Base-by-base conservation (phyloP, 2,113 vertebrate genomes). In the Gallinago paraguaiae region DNA sequence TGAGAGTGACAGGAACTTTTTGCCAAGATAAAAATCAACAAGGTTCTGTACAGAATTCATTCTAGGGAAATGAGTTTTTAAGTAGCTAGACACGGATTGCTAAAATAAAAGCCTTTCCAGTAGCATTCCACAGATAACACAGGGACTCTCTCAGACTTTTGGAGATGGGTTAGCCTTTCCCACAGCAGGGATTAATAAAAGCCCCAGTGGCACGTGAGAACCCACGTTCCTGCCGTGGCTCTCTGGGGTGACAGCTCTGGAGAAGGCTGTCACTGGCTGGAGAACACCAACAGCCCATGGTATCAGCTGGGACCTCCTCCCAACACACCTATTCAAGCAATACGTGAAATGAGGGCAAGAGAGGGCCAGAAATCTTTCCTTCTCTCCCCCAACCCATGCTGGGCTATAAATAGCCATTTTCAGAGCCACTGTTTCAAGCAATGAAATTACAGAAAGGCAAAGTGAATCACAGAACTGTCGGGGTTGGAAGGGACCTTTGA, bases 201-300 rank as follows among this genome's bases (percentile, higher is more conserved):
- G 12, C 23, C 43, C 45, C 33, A 17, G 5, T 0, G 25, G n/a
- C 28, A 15, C 11, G 2, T 3, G 14, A 54, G n/a, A 11, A 30
- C 50, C 19, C 0, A 18, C 22, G 17, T 4, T 61, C 41, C 39
- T 0, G 6, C 19, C n/a, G 61, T 1, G 50, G 41, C 9, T 76
- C 51, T 13, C 53, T 37, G 6, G 27, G 35, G 4, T 59, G 31
- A 37, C 35, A 59, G 48, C 7, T 11, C 68, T 53, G 53, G 53
- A 59, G 63, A 24, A 39, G 25, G 53, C 30, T 45, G 10, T 9
- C 5, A 7, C 1, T 7, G 17, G 41, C 43, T 69, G 80, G 53
- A 86, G 76, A 54, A 37, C 2, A 2, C 68, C 39, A 51, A 30
- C 28, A 3, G 23, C 15, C 11, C 20, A 10, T 39, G 23, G 11